Conservation (phyloP, 2,888 invertebrate species). For the Cerastoderma edule region DNA sequence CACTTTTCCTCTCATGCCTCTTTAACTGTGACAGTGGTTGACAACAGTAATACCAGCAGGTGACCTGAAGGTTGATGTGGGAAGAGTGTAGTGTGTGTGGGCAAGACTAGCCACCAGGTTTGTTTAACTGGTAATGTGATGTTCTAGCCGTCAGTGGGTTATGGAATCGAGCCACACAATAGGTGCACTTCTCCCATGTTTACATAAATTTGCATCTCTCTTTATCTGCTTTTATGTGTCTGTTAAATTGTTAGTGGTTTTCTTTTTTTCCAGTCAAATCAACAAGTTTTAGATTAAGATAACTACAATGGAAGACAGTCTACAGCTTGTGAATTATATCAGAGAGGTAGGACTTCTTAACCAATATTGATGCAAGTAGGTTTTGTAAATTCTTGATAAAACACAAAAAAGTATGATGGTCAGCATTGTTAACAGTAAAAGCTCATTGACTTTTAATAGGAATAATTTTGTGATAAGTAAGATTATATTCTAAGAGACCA, state of each 20-base stretch:
- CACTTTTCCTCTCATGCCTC: too few species aligned
- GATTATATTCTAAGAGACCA: too few species aligned
- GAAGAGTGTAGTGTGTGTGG: too few species aligned
- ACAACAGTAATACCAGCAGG: too few species aligned
- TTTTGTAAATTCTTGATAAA: neutral
- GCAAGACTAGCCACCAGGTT: too few species aligned
- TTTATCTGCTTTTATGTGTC: too few species aligned
- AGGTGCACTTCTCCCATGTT: too few species aligned
- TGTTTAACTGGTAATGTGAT: neutral
- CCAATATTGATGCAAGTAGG: neutral
- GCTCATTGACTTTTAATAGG: neutral
- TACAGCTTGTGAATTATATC: constrained; percentile 15
- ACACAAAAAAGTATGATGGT: neutral
- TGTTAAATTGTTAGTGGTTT: neutral
- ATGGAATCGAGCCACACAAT: neutral
- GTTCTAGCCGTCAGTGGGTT: neutral
- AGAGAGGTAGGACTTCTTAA: constrained; percentile 2
- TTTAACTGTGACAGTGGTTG: too few species aligned
- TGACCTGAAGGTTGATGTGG: too few species aligned
- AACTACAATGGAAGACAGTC: constrained; percentile 13
- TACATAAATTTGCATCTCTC: too few species aligned
- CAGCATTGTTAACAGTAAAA: neutral
- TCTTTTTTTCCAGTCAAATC: neutral
- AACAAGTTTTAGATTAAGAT: neutral
- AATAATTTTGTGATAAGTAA: neutral